Percentiles rank a stretch among this genome's conserved stretches.
Conservation (phyloP, 2,113 vertebrate genomes). For the Gavia stellata region DNA sequence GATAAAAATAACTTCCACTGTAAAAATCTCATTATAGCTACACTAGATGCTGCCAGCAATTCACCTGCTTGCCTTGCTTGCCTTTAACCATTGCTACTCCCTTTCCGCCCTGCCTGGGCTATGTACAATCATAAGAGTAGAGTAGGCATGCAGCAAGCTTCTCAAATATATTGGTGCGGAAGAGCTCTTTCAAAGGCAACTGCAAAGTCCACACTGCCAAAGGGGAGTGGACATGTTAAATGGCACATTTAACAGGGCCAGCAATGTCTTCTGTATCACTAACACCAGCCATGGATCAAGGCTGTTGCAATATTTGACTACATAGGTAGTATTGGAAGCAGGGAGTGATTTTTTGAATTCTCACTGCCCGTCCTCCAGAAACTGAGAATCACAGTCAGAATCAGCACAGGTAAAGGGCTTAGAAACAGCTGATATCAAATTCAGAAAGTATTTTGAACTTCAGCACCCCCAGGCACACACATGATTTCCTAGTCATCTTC, state of each 20-base stretch:
- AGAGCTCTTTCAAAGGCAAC: not conserved
- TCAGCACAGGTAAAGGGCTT: not conserved
- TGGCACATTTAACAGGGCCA: not conserved
- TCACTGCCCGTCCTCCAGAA: not conserved
- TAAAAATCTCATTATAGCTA: not conserved
- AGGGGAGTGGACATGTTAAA: not conserved
- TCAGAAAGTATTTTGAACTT: not conserved
- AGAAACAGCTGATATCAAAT: not conserved
- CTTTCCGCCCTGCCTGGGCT: not conserved
- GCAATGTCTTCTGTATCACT: not conserved
- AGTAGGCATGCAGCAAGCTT: not conserved
- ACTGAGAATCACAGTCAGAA: not conserved
- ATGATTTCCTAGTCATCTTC: not conserved
- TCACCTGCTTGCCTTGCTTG: not conserved
- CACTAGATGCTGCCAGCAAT: not conserved
- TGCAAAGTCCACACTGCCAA: not conserved
- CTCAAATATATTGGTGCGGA: accelerated
- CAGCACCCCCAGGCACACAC: not conserved
- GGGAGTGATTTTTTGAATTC: not conserved
- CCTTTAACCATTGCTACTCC: not conserved
- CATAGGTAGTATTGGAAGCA: not conserved
- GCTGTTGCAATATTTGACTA: not conserved
- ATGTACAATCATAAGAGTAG: accelerated
- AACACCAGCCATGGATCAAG: accelerated
- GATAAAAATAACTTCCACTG: not conserved